Evolutionary conservation across 2,888 invertebrate species (phyloP).

Genomic region (Ernsta delagoae): DNA sequence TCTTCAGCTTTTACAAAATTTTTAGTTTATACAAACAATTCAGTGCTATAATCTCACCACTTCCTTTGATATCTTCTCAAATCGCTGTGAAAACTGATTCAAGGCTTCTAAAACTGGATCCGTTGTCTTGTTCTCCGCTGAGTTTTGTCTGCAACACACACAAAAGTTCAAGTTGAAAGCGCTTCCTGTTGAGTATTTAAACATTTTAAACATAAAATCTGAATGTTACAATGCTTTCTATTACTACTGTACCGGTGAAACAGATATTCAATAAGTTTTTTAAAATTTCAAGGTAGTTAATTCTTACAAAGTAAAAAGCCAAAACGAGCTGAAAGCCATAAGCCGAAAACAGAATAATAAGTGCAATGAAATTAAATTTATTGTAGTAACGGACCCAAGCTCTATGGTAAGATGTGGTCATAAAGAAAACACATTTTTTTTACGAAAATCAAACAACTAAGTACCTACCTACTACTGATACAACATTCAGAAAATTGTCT

Average conservation of each 20-base stretch:
- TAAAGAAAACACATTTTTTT: neutral
- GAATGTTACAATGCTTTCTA: neutral
- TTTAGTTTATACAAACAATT: no score
- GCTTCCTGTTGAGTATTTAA: neutral
- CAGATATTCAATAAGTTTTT: no score
- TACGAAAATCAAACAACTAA: neutral
- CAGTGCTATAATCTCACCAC: conserved; percentile 55
- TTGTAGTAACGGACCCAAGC: neutral
- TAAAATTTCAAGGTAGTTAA: no score
- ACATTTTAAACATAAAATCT: neutral
- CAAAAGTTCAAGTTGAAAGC: neutral
- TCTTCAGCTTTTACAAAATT: no score
- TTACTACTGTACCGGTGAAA: neutral
- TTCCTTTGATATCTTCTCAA: conserved; percentile 72
- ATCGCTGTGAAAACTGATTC: conserved; percentile 68
- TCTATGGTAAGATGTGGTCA: no score
- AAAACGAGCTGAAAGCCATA: no score
- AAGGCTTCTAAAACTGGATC: conserved; percentile 66
- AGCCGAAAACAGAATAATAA: neutral
- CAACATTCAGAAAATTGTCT: neutral
- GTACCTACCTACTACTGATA: neutral
- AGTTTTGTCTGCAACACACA: conserved; percentile 70
- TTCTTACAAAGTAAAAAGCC: no score
- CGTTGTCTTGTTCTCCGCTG: conserved; percentile 65
- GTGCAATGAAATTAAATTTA: neutral